Conservation (phyloP, 2,113 vertebrate genomes). For the Leucopternis melanops region DNA sequence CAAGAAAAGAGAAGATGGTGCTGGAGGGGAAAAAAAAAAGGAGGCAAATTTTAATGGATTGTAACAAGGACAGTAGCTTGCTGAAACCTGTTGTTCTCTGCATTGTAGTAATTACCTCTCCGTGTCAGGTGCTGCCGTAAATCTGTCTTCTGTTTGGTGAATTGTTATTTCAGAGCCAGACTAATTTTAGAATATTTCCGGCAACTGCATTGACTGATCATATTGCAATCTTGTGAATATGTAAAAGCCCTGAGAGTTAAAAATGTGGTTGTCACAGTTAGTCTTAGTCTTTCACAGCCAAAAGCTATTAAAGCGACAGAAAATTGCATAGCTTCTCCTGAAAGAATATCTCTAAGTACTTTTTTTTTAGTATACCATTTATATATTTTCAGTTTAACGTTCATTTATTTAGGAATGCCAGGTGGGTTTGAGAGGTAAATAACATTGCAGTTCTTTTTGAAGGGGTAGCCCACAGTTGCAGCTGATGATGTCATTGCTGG, state of each 20-base stretch:
- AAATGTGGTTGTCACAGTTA: constrained; percentile 9
- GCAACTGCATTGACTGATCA: constrained; percentile 14
- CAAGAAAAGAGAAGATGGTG: too few species aligned
- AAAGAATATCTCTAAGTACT: not conserved
- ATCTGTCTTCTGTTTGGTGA: constrained; percentile 6
- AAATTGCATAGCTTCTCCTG: not conserved
- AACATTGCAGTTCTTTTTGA: not conserved
- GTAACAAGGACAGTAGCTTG: not conserved
- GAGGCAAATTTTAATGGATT: not conserved
- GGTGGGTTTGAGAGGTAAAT: not conserved
- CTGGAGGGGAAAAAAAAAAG: too few species aligned
- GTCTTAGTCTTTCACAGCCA: not conserved
- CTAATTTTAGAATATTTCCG: constrained; percentile 26
- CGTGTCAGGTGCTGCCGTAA: constrained; percentile 40
- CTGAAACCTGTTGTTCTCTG: constrained; percentile 40
- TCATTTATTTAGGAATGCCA: not conserved
- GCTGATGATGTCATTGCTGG: constrained; percentile 16
- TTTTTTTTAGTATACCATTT: not conserved
- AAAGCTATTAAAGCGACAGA: not conserved
- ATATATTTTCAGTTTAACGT: not conserved
- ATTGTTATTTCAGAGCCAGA: constrained; percentile 36
- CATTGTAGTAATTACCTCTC: constrained; percentile 36
- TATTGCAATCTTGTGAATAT: constrained; percentile 29
- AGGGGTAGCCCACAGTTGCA: not conserved
- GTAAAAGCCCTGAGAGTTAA: constrained; percentile 28